Base-by-base conservation (phyloP, 1,140 invertebrate species). In the Aphaenogaster floridana region DNA sequence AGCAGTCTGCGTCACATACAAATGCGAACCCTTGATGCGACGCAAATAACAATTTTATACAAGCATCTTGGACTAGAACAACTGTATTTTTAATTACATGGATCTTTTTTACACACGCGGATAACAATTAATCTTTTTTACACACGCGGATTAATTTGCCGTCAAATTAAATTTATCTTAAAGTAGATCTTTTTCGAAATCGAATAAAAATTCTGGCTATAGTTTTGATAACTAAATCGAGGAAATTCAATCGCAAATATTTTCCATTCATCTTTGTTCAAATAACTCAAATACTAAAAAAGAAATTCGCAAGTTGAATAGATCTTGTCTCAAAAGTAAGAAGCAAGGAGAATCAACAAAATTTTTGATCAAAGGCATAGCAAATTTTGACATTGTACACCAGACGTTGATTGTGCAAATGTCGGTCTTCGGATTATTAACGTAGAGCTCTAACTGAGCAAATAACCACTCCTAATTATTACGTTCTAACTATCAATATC, bases 391-490 rank as follows among this genome's bases (percentile, higher is more conserved):
- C 52, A 34, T 57, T 45, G 7, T 28, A 13, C 48, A 15, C 3
- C 28, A 48, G 42, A 36, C 34, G 36, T 34, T 74, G 21, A 9
- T n/a, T 83, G 57, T 45, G 54, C 54, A 83, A 84, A 61, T 84
- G 34, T 21, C 28, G 63, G 11, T 61, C 54, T 61, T 21, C 42
- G 13, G 54, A 76, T 83, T 74, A 84, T 84, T 76, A 84, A 84
- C 76, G 54, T 61, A 61, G 45, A 84, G 13, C 34, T 74, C 69
- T 63, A 76, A 63, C 42, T 72, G 69, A 61, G 80, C 54, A 84
- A 84, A 84, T 76, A 84, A 54, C 54, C 34, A 57, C 45, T 76
- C 72, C 80, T 84, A 74, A 84, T 84, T 84, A 84, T 34, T 84
- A 50, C 68, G 80, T 84, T 76, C 69, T 63, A 84, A 74, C 54